These are phyloP conservation scores for Mamestra brassicae DNA, from an alignment of 2,888 invertebrate species.

Conservation along the genomic window DNA sequence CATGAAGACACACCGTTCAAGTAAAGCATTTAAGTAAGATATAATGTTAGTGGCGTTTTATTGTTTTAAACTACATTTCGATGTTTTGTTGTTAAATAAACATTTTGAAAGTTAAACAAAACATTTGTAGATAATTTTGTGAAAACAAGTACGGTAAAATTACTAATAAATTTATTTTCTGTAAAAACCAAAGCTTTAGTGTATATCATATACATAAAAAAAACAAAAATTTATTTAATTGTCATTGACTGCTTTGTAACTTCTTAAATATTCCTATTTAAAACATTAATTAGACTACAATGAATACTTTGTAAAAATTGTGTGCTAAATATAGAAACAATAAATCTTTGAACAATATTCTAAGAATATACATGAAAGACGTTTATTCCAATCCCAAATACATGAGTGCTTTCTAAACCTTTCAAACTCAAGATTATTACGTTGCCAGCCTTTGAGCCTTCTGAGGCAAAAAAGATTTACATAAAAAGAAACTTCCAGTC, in stretches of 20 bases:
- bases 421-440: constrained; percentile 85
- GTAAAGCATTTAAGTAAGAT: not conserved
- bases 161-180: not conserved
- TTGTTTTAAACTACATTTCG: not conserved
- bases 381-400: constrained; percentile 78
- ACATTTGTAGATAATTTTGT: not conserved
- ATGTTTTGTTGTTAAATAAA: not conserved
- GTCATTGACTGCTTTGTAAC: not conserved
- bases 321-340: constrained; percentile 28
- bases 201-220: too few species aligned
- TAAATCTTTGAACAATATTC: constrained; percentile 42
- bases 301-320: not conserved
- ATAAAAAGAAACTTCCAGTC: constrained; percentile 90
- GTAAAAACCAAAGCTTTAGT: not conserved
- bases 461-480: constrained; percentile 87
- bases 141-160: not conserved
- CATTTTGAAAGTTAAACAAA: not conserved
- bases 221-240: not conserved
- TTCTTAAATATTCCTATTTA: not conserved
- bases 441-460: constrained; percentile 82
- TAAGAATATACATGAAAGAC: constrained; percentile 53
- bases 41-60: not conserved
- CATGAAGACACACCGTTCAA: not conserved
- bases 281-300: not conserved
- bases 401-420: constrained; percentile 77